Conservation (phyloP, 23 tunicate species). For the Trididemnum miniatum region DNA sequence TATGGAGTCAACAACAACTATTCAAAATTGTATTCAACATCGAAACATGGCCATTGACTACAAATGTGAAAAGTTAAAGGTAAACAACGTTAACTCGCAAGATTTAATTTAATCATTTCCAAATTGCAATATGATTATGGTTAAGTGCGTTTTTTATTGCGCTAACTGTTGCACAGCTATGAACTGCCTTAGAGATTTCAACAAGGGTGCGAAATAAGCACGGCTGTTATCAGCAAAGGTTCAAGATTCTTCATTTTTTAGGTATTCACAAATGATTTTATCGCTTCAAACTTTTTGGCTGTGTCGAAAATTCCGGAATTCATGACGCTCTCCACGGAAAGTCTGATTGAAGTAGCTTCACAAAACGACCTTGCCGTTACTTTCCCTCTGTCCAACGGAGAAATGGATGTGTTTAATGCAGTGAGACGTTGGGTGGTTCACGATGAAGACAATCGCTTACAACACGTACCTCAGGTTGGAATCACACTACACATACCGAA, state of each 20-base stretch:
- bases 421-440: slow-evolving; percentile 62
- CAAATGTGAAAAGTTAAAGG: slow-evolving; percentile 62
- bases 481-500: no score
- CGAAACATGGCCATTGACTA: slow-evolving; percentile 53
- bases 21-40: slow-evolving; percentile 62
- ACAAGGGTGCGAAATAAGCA: no score
- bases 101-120: no score
- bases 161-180: no score
- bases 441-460: slow-evolving; percentile 65
- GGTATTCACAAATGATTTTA: slow-evolving; percentile 27
- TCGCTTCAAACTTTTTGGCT: slow-evolving; percentile 41
- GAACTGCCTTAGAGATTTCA: no score
- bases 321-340: slow-evolving; percentile 42
- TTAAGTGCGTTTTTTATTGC: no score
- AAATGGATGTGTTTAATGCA: slow-evolving; percentile 70
- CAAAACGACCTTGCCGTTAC: slow-evolving; percentile 55
- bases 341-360: slow-evolving; percentile 45
- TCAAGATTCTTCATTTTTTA: background rate
- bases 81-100: no score
- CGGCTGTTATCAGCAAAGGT: no score
- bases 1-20: slow-evolving; percentile 44
- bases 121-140: no score
- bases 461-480: slow-evolving; percentile 60
- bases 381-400: slow-evolving; percentile 68
- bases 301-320: slow-evolving; percentile 58